Percentiles rank a stretch among this genome's conserved stretches.
These are phyloP conservation scores for Bos taurus DNA, from an alignment of 2,113 vertebrate species.

Conservation along the genomic window DNA sequence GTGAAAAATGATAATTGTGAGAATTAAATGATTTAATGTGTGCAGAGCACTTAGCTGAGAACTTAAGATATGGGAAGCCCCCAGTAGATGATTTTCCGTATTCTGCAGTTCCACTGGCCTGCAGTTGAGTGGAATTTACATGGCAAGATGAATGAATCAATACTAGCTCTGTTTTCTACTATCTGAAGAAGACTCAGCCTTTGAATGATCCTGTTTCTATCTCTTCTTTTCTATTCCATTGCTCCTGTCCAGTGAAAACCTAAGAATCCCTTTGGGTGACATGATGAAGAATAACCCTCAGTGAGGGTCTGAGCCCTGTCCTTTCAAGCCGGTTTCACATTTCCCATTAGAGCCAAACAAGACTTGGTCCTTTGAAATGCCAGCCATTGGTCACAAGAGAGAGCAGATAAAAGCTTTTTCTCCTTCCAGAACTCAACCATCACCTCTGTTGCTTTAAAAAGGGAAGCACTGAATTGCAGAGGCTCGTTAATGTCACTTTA, in stretches of 20 bases:
- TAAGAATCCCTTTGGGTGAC: neutral
- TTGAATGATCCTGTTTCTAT: no score
- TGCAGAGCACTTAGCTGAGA: neutral
- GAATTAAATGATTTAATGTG: neutral
- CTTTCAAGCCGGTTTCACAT: fast-evolving
- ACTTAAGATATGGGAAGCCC: neutral
- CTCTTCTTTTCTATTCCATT: neutral
- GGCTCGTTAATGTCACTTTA: neutral
- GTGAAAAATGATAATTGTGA: neutral
- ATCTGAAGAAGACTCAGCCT: neutral
- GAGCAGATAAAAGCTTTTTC: neutral
- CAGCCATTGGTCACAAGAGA: neutral
- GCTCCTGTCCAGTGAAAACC: neutral
- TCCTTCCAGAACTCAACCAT: neutral
- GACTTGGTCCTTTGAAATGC: neutral
- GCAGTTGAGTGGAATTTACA: neutral
- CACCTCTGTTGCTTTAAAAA: neutral
- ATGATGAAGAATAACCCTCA: neutral
- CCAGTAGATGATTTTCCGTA: neutral
- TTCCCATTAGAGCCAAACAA: no score
- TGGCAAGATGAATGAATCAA: neutral
- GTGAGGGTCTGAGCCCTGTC: neutral
- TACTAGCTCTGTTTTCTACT: neutral
- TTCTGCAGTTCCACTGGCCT: neutral
- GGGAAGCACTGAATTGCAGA: neutral